Base-by-base conservation (phyloP, 2,797 vertebrate species). In the Serranus cabrilla region DNA sequence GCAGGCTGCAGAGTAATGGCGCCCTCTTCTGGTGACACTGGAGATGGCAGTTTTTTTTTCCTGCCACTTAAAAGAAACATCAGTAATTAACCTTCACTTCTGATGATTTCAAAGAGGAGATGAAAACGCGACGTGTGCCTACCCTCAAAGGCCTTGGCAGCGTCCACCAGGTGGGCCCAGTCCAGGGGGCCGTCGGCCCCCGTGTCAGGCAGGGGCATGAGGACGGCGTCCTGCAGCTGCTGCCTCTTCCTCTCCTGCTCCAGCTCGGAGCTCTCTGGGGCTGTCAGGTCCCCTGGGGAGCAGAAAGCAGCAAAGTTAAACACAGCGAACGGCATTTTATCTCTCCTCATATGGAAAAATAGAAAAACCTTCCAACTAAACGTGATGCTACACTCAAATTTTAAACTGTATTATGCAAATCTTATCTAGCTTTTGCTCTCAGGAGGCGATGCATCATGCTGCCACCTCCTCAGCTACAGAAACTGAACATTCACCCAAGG, bases 61-160 rank as follows among this genome's bases (percentile, higher is more conserved):
- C 0, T 51, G 20, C 20, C 42, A 21, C 40, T 34, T 4, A 58
- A 27, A 58, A 51, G 16, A 2, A 27, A 55, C 21, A 31, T 37
- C n/a, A 46, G 6, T 46, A 54, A 58, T 73, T 42, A 72, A 61
- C 17, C 27, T 74, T 80, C 14, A 61, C 16, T 49, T 71, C 7
- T 4, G 54, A n/a, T 64, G 2, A 60, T 56, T 60, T 74, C 0
- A 4, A 20, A n/a, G 17, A 57, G 9, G 17, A 77, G 54, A 55
- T 52, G 1, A 46, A 77, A 78, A 57, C 51, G 21, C 2, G 2
- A 46, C 0, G 12, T 39, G 50, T 46, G 42, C 74, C 54, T 92
- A 99, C 98, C 97, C 92, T 99, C 98, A 80, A 98, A 99, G 55
- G 98, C 97, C 93, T 98, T 98, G 91, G 98, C 98, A 31, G 98